A percentile compares a stretch with the other conserved stretches of the same genome.
These are phyloP conservation scores for Corythaixoides concolor DNA, from an alignment of 2,113 vertebrate species.

Conservation along the genomic window DNA sequence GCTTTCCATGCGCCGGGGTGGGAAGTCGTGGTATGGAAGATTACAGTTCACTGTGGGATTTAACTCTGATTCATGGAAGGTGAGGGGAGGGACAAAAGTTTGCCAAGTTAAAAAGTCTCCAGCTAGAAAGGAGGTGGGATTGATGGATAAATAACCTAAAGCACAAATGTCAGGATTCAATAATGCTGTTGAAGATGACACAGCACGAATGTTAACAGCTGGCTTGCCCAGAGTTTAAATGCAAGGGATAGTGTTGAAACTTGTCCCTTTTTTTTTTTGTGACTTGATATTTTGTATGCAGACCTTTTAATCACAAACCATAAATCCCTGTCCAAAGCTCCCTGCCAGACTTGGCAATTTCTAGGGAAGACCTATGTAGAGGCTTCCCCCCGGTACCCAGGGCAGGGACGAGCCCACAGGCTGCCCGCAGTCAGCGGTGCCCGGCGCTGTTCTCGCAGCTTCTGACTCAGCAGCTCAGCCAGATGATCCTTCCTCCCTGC, in stretches of 20 bases:
- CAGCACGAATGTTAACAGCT: background rate
- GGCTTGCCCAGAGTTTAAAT: background rate
- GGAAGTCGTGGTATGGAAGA: background rate
- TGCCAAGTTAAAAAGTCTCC: background rate
- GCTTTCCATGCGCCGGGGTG: background rate
- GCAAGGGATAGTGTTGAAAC: background rate
- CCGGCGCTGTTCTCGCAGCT: background rate
- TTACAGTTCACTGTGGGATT: background rate
- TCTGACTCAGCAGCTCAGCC: background rate
- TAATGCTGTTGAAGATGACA: background rate
- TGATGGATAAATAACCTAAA: background rate
- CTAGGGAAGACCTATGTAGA: background rate
- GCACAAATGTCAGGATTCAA: background rate
- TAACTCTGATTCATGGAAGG: background rate
- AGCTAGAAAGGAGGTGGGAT: background rate
- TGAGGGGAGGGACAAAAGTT: background rate
- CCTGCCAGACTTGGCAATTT: background rate
- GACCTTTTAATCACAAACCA: background rate
- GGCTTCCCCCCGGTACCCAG: background rate
- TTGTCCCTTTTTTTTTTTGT: background rate
- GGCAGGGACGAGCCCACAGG: background rate
- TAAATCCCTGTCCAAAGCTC: background rate
- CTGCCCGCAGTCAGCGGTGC: background rate
- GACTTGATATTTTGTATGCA: background rate
- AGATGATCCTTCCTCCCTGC: background rate